Conservation (phyloP, 2,113 vertebrate genomes). For the Casuarius casuarius region DNA sequence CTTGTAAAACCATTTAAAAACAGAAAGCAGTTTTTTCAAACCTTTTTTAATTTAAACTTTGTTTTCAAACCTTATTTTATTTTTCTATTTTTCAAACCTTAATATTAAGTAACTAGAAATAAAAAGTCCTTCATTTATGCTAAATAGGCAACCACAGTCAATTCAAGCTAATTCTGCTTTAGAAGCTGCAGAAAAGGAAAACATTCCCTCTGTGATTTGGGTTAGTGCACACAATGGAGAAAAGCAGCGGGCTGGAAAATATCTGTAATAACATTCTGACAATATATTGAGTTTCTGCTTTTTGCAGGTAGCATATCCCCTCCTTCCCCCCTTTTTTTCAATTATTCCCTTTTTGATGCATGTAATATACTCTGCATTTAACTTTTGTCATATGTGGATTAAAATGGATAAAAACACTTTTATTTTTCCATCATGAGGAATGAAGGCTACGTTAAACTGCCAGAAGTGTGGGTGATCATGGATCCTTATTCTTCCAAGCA, state of each 20-base stretch:
- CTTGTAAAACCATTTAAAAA: neutral
- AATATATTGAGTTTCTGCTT: neutral
- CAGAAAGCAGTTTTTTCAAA: neutral
- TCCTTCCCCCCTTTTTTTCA: neutral
- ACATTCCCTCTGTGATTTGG: neutral
- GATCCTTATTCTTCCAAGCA: neutral
- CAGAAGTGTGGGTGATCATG: neutral
- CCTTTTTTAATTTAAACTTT: too few relatives aligned
- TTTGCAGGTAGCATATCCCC: accelerated
- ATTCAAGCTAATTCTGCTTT: neutral
- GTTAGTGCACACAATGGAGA: neutral
- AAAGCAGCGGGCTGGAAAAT: neutral
- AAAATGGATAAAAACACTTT: neutral
- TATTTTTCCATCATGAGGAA: neutral
- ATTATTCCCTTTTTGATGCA: neutral
- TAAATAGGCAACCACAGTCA: neutral
- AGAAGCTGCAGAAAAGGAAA: neutral
- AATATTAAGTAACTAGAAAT: neutral
- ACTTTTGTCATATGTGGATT: neutral
- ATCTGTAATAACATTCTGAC: neutral
- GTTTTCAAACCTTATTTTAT: too few relatives aligned
- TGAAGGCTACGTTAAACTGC: neutral
- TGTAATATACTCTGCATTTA: neutral
- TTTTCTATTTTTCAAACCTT: neutral
- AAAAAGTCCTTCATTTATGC: neutral